Base-by-base conservation (phyloP, 2,797 vertebrate genomes). In the Chelidonichthys spinosus region DNA sequence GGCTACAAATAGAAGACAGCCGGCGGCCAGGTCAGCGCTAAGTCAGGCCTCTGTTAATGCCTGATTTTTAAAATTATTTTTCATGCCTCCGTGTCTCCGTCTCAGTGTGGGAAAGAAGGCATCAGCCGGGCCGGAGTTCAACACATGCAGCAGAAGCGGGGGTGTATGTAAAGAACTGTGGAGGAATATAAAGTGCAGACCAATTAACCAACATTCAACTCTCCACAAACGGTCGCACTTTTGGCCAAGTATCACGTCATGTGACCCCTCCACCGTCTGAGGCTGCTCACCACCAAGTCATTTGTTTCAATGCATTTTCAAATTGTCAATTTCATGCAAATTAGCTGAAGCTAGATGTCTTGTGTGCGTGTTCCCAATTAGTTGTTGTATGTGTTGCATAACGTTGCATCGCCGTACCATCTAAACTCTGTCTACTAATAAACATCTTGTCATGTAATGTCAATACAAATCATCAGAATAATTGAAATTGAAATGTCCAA, bases 1-100 rank as follows among this genome's bases (percentile, higher is more conserved):
- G 76, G 76, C 79, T 84, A 59, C 6, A 49, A 74, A 89, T 64
- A 74, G 79, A 81, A 18, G 76, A 76, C 72, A 83, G 82, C 78
- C 78, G 1, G 75, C 37, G 42, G 83, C 83, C 81, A 90, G 87
- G 90, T 90, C 87, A 83, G 82, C 7, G 47, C 68, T 85, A 64
- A 18, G 78, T 83, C 85, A 46, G 62, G 69, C 78, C 72, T 73
- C 59, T 74, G 85, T 84, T 85, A 84, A 62, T 69, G 60, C 67
- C 35, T 47, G 47, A 17, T 79, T 83, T 11, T 53, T 81, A 63
- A 25, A 25, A 70, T 83, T 52, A 68, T 84, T 60, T 78, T 49
- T 70, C 63, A 71, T 69, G 63, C 35, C 43, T 67, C 46, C 25
- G 7, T 70, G 43, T 52, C 39, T 56, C 50, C 36, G 32, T 59